These are phyloP conservation scores for Teleogryllus oceanicus DNA, from an alignment of 2,888 invertebrate species.

Conservation along the genomic window DNA sequence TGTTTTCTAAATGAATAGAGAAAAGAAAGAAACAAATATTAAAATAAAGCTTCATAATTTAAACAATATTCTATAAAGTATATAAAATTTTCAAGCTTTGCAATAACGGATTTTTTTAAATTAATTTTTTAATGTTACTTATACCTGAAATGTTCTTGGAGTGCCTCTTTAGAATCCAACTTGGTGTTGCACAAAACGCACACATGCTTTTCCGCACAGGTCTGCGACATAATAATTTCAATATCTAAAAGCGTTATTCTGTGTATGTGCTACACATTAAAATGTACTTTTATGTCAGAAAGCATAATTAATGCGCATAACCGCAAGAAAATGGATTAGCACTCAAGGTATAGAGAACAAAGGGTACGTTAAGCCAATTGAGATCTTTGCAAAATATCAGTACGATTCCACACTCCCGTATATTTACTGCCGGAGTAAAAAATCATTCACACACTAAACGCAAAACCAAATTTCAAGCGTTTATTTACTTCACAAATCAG, in stretches of 20 bases:
- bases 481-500: not conserved
- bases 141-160: conserved; percentile 62
- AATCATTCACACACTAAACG: not conserved
- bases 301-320: not conserved
- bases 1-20: conserved; percentile 52
- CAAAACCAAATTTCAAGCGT: not conserved
- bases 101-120: no score
- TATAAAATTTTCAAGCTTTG: no score
- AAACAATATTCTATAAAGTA: no score
- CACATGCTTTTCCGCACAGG: conserved; percentile 29
- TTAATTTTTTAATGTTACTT: not conserved
- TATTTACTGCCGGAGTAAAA: not conserved
- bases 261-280: no score
- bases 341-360: no score
- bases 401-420: not conserved
- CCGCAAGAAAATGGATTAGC: not conserved
- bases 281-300: no score
- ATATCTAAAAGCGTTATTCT: not conserved
- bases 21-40: no score
- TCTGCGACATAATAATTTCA: conserved; percentile 27
- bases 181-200: conserved; percentile 59
- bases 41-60: no score
- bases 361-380: no score
- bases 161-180: conserved; percentile 56
- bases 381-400: no score